phyloP scores from a whole-genome alignment of 2,888 invertebrate species.

The Drosophila nr. perissopoda region DNA sequence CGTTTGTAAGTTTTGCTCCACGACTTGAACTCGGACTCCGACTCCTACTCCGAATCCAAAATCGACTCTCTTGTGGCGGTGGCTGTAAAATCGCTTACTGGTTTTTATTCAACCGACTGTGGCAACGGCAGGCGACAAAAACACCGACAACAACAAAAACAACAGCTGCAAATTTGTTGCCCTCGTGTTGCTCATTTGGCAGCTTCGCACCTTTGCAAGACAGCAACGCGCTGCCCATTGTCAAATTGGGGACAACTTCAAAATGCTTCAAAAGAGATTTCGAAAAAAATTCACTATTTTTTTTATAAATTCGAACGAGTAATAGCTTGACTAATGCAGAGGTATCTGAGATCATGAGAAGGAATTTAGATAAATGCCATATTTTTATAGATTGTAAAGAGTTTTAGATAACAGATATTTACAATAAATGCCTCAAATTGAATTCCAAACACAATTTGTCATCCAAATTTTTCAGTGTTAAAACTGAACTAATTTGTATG shows the following conservation, averaged over 20 bases:
- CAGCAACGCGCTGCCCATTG: constrained; percentile 53
- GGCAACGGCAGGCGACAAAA: constrained; percentile 31
- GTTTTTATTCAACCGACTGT: constrained; percentile 66
- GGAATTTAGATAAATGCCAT: neutral
- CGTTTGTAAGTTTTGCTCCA: constrained; percentile 68
- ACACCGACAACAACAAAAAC: constrained; percentile 35
- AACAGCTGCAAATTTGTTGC: constrained; percentile 78
- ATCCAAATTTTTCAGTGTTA: neutral
- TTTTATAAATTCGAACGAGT: constrained; percentile 27
- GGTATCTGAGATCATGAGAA: constrained; percentile 18
- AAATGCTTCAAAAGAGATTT: constrained; percentile 37
- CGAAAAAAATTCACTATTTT: constrained; percentile 2
- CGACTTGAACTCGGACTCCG: constrained; percentile 39
- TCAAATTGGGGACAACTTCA: constrained; percentile 62
- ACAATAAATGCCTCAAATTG: neutral
- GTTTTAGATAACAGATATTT: neutral
- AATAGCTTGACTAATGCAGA: constrained; percentile 31
- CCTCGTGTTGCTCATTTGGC: constrained; percentile 79
- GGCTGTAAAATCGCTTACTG: constrained; percentile 80
- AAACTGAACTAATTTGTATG: neutral
- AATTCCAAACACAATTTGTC: too few species aligned
- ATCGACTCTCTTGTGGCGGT: constrained; percentile 23
- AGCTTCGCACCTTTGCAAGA: constrained; percentile 73
- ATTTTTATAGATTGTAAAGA: neutral
- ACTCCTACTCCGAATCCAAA: constrained; percentile 9